Evolutionary conservation across 2,888 invertebrate genomes (phyloP).

Genomic region (Heliconius aoede): DNA sequence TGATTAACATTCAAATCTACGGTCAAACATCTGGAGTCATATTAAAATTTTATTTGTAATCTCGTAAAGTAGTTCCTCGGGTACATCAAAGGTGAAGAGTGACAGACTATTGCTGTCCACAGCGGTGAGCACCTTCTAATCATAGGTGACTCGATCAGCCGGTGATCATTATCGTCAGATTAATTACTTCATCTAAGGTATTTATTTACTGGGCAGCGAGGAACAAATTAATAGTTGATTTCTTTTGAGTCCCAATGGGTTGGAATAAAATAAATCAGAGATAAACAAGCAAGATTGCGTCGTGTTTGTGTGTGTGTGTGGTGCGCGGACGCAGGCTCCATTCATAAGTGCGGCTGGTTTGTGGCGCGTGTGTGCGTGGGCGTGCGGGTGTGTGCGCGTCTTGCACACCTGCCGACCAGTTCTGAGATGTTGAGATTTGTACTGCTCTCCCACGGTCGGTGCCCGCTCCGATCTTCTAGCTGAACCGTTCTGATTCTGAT

Average conservation of each 20-base stretch:
- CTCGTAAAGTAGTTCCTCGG: conserved; percentile 43
- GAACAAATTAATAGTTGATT: conserved; percentile 80
- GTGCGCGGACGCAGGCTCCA: conserved; percentile 66
- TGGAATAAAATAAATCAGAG: conserved; percentile 81
- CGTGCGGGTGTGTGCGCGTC: conserved; percentile 56
- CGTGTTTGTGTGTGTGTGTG: conserved; percentile 50
- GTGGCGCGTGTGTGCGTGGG: conserved; percentile 56
- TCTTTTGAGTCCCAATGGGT: conserved; percentile 72
- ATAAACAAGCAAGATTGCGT: conserved; percentile 78
- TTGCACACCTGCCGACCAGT: conserved; percentile 83
- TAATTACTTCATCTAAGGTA: conserved; percentile 78
- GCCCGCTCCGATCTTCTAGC: conserved; percentile 79
- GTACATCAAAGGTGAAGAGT: conserved; percentile 44
- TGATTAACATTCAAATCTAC: neutral
- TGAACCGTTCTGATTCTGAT: conserved; percentile 73
- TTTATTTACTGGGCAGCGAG: conserved; percentile 67
- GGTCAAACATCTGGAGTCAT: conserved; percentile 13
- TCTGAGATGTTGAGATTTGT: conserved; percentile 84
- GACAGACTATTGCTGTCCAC: conserved; percentile 47
- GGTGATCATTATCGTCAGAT: conserved; percentile 71
- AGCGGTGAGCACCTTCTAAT: conserved; percentile 51
- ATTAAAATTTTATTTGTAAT: conserved; percentile 32
- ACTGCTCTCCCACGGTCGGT: conserved; percentile 83
- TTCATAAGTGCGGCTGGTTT: conserved; percentile 79
- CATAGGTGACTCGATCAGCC: conserved; percentile 56